phyloP scores from a whole-genome alignment of 1,140 invertebrate genomes.

The Pogonognathellus flavescens region DNA sequence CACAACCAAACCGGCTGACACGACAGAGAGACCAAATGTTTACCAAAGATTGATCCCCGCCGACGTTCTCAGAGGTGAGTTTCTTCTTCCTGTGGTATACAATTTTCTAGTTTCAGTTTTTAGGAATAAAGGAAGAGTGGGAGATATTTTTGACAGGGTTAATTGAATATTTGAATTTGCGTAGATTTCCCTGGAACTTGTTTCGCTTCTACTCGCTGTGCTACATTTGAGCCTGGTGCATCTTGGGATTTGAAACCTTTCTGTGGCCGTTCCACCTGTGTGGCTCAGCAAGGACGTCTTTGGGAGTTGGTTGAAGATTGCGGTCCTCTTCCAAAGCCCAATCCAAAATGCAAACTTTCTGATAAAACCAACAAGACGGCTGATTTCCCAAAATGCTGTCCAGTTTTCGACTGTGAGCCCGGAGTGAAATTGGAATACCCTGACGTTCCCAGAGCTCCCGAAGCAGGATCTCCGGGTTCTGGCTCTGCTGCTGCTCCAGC shows the following conservation, averaged over 20 bases:
- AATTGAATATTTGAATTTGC: slow-evolving; percentile 67
- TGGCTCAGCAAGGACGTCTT: slow-evolving; percentile 75
- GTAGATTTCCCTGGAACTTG: slow-evolving; percentile 90
- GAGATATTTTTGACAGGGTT: not conserved
- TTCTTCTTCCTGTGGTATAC: not conserved
- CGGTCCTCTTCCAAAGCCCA: slow-evolving; percentile 85
- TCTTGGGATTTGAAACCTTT: slow-evolving; percentile 87
- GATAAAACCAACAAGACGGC: slow-evolving; percentile 91
- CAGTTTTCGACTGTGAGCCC: slow-evolving; percentile 85
- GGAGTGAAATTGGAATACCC: slow-evolving; percentile 88
- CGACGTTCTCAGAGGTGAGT: slow-evolving; percentile 85
- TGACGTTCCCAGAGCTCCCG: slow-evolving; percentile 79
- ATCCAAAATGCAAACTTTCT: slow-evolving; percentile 87
- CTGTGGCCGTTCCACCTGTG: slow-evolving; percentile 88
- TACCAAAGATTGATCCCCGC: slow-evolving; percentile 86
- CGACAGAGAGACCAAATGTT: slow-evolving; percentile 74
- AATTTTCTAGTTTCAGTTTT: not conserved
- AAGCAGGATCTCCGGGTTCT: slow-evolving; percentile 68
- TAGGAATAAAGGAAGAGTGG: not conserved
- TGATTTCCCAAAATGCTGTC: slow-evolving; percentile 86
- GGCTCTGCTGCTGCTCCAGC: slow-evolving; percentile 35
- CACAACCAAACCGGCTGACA: slow-evolving; percentile 71
- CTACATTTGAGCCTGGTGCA: slow-evolving; percentile 84
- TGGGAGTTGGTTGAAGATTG: slow-evolving; percentile 88
- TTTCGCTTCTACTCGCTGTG: slow-evolving; percentile 89